Evolutionary conservation across 2,888 invertebrate genomes (phyloP).

Genomic region (Masnerella sp.): DNA sequence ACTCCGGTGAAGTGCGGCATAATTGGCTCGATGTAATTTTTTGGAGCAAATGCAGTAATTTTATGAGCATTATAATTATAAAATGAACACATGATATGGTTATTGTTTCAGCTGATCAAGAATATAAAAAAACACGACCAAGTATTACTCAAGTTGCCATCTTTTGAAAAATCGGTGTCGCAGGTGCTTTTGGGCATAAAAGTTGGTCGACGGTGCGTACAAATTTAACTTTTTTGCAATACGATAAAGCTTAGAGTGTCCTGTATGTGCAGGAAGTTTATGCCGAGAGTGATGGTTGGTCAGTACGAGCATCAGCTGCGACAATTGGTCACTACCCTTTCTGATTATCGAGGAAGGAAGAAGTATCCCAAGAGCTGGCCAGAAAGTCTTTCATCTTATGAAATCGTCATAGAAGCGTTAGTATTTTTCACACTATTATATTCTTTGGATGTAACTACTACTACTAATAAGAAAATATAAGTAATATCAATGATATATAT

Average conservation of each 20-base stretch:
- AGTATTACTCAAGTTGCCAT: slow-evolving; percentile 86
- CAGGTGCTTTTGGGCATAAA: slow-evolving; percentile 89
- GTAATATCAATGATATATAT: not conserved
- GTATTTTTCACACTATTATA: no score
- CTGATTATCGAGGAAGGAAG: slow-evolving; percentile 84
- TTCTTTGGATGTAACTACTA: not conserved
- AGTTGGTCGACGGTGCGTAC: slow-evolving; percentile 86
- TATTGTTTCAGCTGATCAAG: slow-evolving; percentile 83
- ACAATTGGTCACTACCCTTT: slow-evolving; percentile 90
- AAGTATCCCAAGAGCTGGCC: slow-evolving; percentile 88
- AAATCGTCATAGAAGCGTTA: slow-evolving; percentile 94
- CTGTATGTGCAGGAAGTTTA: slow-evolving; percentile 87
- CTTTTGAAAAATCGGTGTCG: slow-evolving; percentile 91
- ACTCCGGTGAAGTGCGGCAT: slow-evolving; percentile 94
- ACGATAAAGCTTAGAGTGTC: slow-evolving; percentile 74
- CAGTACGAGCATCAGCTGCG: slow-evolving; percentile 91
- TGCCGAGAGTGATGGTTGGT: slow-evolving; percentile 92
- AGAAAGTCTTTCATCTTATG: slow-evolving; percentile 84
- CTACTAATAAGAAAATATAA: not conserved
- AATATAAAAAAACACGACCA: slow-evolving; percentile 87
- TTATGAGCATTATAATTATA: not conserved
- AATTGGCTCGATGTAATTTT: slow-evolving; percentile 92
- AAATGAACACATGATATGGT: not conserved
- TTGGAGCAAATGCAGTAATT: no score
- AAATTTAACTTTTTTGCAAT: slow-evolving; percentile 68